Base-by-base conservation (phyloP, 2,888 invertebrate species). In the Apamea monoglypha region DNA sequence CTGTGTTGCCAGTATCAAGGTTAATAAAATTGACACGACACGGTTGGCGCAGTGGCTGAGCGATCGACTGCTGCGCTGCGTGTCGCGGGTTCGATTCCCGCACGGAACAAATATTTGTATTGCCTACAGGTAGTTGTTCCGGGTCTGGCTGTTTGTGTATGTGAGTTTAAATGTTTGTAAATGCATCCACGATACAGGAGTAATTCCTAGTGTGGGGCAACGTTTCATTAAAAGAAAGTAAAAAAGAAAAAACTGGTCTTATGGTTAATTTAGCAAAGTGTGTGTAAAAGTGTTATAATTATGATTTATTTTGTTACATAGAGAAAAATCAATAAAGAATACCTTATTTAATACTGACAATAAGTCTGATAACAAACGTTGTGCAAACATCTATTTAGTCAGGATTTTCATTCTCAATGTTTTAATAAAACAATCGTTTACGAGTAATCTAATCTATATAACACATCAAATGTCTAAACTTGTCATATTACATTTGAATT, bases 401-500 rank as follows among this genome's bases (percentile, higher is more conserved):
- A 25, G 50, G 0, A 32, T 8, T 3, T 53, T 4, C 18, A 53
- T 16, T 25, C n/a, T 8, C 21, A 53, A 1, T 6, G 25, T 53
- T 2, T 32, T 32, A 1, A 14, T 12, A 8, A 25, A 50, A 64
- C 36, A n/a, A 32, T 21, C 16, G 10, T 73, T 59, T 56, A n/a
- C n/a, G n/a, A n/a, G n/a, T n/a, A 29, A 66, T 59, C 12, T 32
- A 74, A 76, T 79, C 61, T 76, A 64, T 78, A 80, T 78, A 63
- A 66, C 47, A 81, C 47, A 73, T 47, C 16, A 40, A 40, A 47
- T 50, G 66, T 74, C 74, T 8, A 50, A 81, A 66, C 29, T 85
- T 80, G 77, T 81, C 64, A 79, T 32, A 81, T 10, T n/a, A 73
- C 68, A 61, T 84, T 74, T 71, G 76, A 73, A 79, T 80, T 77